A percentile compares a stretch with the other conserved stretches of the same genome.
phyloP scores from a whole-genome alignment of 2,113 vertebrate genomes.

The Mionectes macconnelli region DNA sequence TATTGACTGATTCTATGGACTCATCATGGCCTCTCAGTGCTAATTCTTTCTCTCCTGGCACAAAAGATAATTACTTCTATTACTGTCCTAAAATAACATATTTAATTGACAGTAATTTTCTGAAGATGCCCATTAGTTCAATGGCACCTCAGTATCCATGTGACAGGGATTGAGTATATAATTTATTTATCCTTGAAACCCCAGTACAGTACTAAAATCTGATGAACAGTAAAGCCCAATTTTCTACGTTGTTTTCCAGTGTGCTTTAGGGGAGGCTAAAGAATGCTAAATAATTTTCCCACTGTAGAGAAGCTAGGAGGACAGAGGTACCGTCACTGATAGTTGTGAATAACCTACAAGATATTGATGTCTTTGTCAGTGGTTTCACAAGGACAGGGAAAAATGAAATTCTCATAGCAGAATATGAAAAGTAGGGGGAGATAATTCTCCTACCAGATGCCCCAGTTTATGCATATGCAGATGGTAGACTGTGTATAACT shows the following conservation, averaged over 20 bases:
- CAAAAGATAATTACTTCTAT: slow-evolving; percentile 73
- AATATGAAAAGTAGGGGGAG: not conserved
- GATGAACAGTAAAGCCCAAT: slow-evolving; percentile 31
- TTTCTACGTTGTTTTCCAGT: not conserved
- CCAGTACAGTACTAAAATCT: slow-evolving; percentile 45
- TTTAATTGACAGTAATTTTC: slow-evolving; percentile 68
- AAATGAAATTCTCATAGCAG: not conserved
- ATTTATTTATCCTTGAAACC: slow-evolving; percentile 68
- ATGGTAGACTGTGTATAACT: not conserved
- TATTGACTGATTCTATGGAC: slow-evolving; percentile 69
- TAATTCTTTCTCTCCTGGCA: slow-evolving; percentile 22
- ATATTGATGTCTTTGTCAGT: not conserved
- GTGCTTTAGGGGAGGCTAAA: not conserved
- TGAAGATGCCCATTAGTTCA: slow-evolving; percentile 66
- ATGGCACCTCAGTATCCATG: slow-evolving; percentile 61
- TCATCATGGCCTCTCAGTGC: slow-evolving; percentile 53
- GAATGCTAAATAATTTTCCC: not conserved
- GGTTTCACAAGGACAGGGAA: not conserved
- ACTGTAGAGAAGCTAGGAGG: not conserved
- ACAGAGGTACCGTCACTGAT: not conserved
- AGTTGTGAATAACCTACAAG: not conserved
- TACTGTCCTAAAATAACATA: slow-evolving; percentile 71
- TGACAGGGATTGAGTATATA: slow-evolving; percentile 1
- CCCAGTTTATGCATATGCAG: not conserved
- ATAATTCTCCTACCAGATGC: not conserved